Evolutionary conservation across 2,797 vertebrate genomes (phyloP), one percentile per base, ranked within the genome.

Genomic region (Platalea minor): DNA sequence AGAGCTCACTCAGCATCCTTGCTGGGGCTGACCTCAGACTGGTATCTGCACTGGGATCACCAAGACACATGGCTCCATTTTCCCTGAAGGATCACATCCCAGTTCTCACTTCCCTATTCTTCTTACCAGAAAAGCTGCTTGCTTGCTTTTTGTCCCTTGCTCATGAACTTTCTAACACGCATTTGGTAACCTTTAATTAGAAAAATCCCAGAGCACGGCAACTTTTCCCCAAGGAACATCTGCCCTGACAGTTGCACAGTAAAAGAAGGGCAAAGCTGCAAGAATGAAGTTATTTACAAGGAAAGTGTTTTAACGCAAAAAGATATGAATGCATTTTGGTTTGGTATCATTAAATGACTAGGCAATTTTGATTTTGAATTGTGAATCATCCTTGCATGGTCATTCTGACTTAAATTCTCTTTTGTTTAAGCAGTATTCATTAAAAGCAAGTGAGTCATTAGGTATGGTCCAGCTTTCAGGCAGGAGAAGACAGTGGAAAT

Each of bases 1-100:
- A 13, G 39, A 39, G 28, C 23, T 43, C 35, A 10, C 50, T 23
- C 57, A 17, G 23, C 72, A 50, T 11, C 25, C 33, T 50, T 48
- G 35, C 6, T 8, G 33, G 7, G 4, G 0, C 0, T 11, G 11
- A 56, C 24, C 51, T 23, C 41, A 23, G 12, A 28, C 17, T 10
- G 1, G 4, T 23, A 29, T 8, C 51, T 24, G 33, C 54, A 7
- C 12, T 0, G 1, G 39, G 1, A 46, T 41, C 79, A 31, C 23
- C 15, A 15, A n/a, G 37, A 17, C 6, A 10, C 0, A 1, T 2
- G 4, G 53, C 43, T 54, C 18, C 8, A 1, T 17, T 19, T 25
- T 16, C 57, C 57, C 79, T 12, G 5, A 26, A 29, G 43, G 26
- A 65, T 25, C 41, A 29, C 33, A 46, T 6, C 20, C 70, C 24